Evolutionary conservation across 37 sponge, comb jelly and placozoan species (phyloP).

Genomic region (Halisarca cf. caerulea): DNA sequence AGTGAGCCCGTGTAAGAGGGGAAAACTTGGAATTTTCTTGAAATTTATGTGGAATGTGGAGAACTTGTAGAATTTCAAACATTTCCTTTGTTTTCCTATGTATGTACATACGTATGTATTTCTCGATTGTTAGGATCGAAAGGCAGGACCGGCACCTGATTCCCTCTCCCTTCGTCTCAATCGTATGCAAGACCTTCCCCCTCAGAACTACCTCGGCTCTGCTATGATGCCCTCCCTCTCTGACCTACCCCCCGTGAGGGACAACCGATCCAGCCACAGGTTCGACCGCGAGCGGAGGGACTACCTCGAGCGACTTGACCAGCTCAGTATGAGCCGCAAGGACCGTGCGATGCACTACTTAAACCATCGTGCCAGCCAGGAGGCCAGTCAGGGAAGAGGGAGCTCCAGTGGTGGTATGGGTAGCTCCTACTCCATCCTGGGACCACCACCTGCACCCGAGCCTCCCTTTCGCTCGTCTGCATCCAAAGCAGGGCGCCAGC

Average conservation of each 20-base stretch:
- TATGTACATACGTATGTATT: slow-evolving; percentile 1
- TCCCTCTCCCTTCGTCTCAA: not conserved
- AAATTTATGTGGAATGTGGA: no score
- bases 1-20: no score
- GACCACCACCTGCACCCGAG: not conserved
- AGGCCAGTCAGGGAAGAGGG: no score
- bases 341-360: no score
- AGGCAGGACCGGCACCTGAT: slow-evolving; percentile 7
- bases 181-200: not conserved
- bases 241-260: not conserved
- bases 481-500: not conserved
- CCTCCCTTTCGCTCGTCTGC: not conserved
- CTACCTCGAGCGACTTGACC: not conserved
- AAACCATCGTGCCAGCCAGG: no score
- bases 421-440: slow-evolving; percentile 1
- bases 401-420: no score
- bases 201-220: no score
- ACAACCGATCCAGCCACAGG: not conserved
- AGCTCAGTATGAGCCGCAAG: no score
- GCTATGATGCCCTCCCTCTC: no score
- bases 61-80: not conserved
- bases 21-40: no score
- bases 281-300: not conserved
- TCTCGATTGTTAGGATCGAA: not conserved
- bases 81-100: not conserved